Base-by-base conservation (phyloP, 2,888 invertebrate species). In the Lamproptera curius region DNA sequence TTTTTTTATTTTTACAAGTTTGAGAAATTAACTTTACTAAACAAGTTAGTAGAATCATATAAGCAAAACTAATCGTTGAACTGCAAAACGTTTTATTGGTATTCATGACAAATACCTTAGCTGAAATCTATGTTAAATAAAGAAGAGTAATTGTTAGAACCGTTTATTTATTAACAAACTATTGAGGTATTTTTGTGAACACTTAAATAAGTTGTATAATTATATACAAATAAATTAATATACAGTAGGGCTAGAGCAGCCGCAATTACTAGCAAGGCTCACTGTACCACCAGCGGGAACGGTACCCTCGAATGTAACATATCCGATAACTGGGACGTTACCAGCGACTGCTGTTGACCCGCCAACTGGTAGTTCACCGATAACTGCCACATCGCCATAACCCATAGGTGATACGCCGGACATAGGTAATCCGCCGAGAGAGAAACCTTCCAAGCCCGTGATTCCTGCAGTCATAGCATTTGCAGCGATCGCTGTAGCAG, bases 291-390 rank as follows among this genome's bases (percentile, higher is more conserved):
- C 76, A 0, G 81, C 84, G 42, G 85, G 84, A 16, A 85, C 59
- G 1, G 66, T 65, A 0, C 84, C 85, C 43, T 85, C 84, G 43
- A 85, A 85, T 1, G 75, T 76, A 0, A 85, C 84, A 46, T 76
- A 84, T 38, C 85, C 85, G 53, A 84, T 76, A 0, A 85, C 77
- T 53, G 84, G 83, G 47, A 79, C 74, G 23, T 82, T 79, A 8
- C 84, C 85, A 36, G 65, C 45, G 0, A 83, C 63, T 1, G 68
- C 67, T 0, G 83, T 81, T 1, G 65, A 67, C 1, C 83, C 83
- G 39, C 67, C 66, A 0, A 81, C 77, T 56, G 81, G 83, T 58
- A 82, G 50, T 28, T 78, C 75, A 0, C 83, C 83, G 1, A 58
- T 46, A 0, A 84, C 62, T 0, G 67, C 56, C 0, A 82, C 65